These are phyloP conservation scores for Agonopterix arenella DNA, from an alignment of 2,888 invertebrate genomes.

Conservation along the genomic window DNA sequence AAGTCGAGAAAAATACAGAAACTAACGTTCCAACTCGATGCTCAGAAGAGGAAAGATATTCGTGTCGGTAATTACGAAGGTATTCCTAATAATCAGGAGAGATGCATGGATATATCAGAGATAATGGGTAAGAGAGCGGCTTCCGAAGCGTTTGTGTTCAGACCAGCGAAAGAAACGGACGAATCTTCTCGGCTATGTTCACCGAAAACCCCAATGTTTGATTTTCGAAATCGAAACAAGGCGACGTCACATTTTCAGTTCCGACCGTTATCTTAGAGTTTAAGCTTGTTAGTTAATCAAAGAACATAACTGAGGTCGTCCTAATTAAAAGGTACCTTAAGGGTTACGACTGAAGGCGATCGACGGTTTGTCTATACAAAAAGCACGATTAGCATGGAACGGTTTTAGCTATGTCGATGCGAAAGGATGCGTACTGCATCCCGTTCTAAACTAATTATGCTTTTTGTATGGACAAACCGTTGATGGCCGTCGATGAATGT, in stretches of 20 bases:
- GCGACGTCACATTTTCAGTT: slow-evolving; percentile 49
- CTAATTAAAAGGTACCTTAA: too few species aligned
- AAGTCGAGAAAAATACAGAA: slow-evolving; percentile 66
- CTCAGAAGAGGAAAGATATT: slow-evolving; percentile 59
- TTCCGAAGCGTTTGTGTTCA: slow-evolving; percentile 56
- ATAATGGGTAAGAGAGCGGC: slow-evolving; percentile 50
- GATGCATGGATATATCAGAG: slow-evolving; percentile 62
- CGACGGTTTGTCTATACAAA: too few species aligned
- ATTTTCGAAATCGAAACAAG: slow-evolving; percentile 49
- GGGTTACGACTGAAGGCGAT: too few species aligned
- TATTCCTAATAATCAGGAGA: slow-evolving; percentile 41
- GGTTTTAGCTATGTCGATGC: too few species aligned
- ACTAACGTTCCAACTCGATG: slow-evolving; percentile 59
- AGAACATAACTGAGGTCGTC: too few species aligned
- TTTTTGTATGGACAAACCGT: too few species aligned
- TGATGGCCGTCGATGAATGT: too few species aligned
- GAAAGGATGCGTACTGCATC: too few species aligned
- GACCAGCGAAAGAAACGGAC: slow-evolving; percentile 51
- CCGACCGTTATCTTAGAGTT: slow-evolving; percentile 35
- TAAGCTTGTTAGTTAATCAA: slow-evolving; percentile 15
- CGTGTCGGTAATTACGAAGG: slow-evolving; percentile 38
- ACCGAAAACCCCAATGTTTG: slow-evolving; percentile 62
- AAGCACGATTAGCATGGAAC: too few species aligned
- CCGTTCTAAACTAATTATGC: too few species aligned
- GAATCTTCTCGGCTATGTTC: slow-evolving; percentile 44